These are phyloP conservation scores for Meteorus cinctellus DNA, from an alignment of 2,888 invertebrate species.

Conservation along the genomic window DNA sequence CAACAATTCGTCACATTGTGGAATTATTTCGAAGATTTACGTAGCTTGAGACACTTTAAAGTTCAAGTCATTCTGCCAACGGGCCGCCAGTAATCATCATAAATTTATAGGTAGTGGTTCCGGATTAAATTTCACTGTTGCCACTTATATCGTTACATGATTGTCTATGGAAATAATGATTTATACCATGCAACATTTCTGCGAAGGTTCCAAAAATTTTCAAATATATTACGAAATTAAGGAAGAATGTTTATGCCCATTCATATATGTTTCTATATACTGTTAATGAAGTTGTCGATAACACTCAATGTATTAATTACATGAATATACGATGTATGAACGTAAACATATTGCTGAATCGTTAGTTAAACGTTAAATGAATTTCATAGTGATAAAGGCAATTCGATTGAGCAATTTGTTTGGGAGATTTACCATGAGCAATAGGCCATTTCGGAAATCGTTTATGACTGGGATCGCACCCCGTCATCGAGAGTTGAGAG, in stretches of 20 bases:
- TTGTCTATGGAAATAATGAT: background rate
- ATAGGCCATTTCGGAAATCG: slow-evolving; percentile 46
- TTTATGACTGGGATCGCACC: slow-evolving; percentile 50
- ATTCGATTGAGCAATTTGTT: slow-evolving; percentile 49
- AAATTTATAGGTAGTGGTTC: slow-evolving; percentile 52
- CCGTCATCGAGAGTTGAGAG: slow-evolving; percentile 41
- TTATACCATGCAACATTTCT: too few species aligned
- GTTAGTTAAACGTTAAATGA: slow-evolving; percentile 38
- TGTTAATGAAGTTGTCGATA: slow-evolving; percentile 6
- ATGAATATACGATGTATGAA: slow-evolving; percentile 5
- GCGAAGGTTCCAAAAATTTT: background rate
- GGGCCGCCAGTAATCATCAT: slow-evolving; percentile 55
- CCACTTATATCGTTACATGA: slow-evolving; percentile 49
- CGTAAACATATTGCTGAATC: slow-evolving; percentile 34
- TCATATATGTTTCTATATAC: background rate
- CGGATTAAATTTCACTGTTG: slow-evolving; percentile 53
- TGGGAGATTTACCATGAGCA: slow-evolving; percentile 48
- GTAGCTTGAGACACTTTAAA: slow-evolving; percentile 48
- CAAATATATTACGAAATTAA: background rate
- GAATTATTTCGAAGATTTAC: slow-evolving; percentile 52
- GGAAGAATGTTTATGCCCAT: background rate
- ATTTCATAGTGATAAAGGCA: slow-evolving; percentile 39
- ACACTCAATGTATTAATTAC: background rate
- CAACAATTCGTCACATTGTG: slow-evolving; percentile 50
- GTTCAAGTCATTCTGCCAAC: slow-evolving; percentile 51